phyloP scores from a whole-genome alignment of 2,888 invertebrate species.

The Trimorus sp. region DNA sequence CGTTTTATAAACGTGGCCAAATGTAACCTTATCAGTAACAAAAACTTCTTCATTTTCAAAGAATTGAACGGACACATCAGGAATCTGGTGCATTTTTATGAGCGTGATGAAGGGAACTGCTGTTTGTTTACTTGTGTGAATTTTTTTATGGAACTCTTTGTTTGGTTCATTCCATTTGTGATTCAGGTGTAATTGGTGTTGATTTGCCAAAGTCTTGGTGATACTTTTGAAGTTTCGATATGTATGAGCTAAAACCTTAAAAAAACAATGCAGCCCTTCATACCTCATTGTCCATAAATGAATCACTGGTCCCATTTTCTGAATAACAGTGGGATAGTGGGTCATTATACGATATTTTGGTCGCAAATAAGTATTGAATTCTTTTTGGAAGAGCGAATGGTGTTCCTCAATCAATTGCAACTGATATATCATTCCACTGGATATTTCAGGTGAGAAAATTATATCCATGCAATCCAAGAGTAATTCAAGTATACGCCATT shows the following conservation, averaged over 20 bases:
- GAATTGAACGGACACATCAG: neutral
- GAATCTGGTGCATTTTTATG: neutral
- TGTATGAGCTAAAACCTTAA: slow-evolving; percentile 19
- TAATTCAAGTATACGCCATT: slow-evolving; percentile 41
- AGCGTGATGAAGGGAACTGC: neutral
- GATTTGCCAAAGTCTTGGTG: slow-evolving; percentile 9
- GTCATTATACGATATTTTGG: too few relatives aligned
- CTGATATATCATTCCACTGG: slow-evolving; percentile 39
- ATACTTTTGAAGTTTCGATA: slow-evolving; percentile 22
- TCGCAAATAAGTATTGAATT: too few relatives aligned
- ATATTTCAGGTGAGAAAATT: slow-evolving; percentile 45
- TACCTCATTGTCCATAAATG: slow-evolving; percentile 11
- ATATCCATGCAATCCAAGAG: slow-evolving; percentile 50
- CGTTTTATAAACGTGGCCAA: neutral
- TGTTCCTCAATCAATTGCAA: neutral
- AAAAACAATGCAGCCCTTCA: slow-evolving; percentile 22
- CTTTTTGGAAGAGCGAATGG: too few relatives aligned
- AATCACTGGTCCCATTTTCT: slow-evolving; percentile 18
- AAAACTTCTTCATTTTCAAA: neutral
- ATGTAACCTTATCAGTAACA: too few relatives aligned
- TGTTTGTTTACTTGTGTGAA: neutral
- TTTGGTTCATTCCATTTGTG: slow-evolving; percentile 13
- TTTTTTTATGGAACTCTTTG: slow-evolving; percentile 14
- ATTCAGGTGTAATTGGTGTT: slow-evolving; percentile 31
- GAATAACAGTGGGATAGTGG: neutral